A percentile compares a stretch with the other conserved stretches of the same genome.
Evolutionary conservation across 2,888 invertebrate species (phyloP).

Genomic region (Endomychus coccineus): DNA sequence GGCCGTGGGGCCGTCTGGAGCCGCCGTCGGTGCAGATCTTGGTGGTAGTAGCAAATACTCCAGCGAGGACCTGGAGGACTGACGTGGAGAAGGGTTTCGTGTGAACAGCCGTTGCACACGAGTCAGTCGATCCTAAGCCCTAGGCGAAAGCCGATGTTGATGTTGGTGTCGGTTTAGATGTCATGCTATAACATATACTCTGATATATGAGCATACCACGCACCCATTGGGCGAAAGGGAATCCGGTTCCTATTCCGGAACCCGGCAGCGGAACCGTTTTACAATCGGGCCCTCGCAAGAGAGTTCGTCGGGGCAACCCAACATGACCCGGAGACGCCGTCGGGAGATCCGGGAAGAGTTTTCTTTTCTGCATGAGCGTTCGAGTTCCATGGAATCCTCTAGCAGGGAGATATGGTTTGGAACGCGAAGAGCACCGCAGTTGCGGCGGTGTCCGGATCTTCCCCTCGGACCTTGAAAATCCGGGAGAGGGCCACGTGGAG

Average conservation of each 20-base stretch:
- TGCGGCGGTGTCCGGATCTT: slow-evolving; percentile 43
- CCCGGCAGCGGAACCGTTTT: too few relatives aligned
- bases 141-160: slow-evolving; percentile 45
- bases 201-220: too few relatives aligned
- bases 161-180: too few relatives aligned
- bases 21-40: slow-evolving; percentile 55
- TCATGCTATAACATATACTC: too few relatives aligned
- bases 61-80: slow-evolving; percentile 53
- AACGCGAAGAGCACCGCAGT: slow-evolving; percentile 45
- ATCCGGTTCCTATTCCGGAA: too few relatives aligned
- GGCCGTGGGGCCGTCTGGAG: slow-evolving; percentile 50
- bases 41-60: slow-evolving; percentile 62
- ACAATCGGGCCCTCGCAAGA: too few relatives aligned
- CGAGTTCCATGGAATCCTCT: slow-evolving; percentile 48
- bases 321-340: slow-evolving; percentile 52
- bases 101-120: slow-evolving; percentile 52
- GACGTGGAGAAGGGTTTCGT: slow-evolving; percentile 56
- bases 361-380: slow-evolving; percentile 49
- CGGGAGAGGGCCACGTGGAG: slow-evolving; percentile 27
- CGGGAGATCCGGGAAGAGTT: slow-evolving; percentile 49
- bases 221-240: too few relatives aligned
- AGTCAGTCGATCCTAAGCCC: slow-evolving; percentile 52
- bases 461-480: slow-evolving; percentile 40
- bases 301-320: slow-evolving; percentile 46
- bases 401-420: slow-evolving; percentile 40